Evolutionary conservation across 2,797 vertebrate species (phyloP).

Genomic region (Lophotriccus pileatus): DNA sequence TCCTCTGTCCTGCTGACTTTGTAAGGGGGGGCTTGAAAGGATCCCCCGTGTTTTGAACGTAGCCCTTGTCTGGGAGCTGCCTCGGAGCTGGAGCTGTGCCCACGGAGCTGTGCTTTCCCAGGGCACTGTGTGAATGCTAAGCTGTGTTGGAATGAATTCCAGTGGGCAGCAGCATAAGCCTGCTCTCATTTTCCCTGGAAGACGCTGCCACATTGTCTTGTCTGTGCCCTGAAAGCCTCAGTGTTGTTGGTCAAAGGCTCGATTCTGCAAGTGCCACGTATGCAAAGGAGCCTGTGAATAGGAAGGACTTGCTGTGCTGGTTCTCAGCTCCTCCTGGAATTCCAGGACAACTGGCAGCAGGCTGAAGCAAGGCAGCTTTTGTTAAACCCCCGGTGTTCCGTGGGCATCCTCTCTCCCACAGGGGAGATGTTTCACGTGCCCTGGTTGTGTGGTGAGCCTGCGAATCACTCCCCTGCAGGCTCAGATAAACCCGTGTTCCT

Average conservation of each 20-base stretch:
- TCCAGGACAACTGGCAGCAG: not conserved
- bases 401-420: not conserved
- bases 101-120: conserved; percentile 1
- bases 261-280: conserved; percentile 26
- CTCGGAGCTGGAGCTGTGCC: conserved; percentile 42
- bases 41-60: not conserved
- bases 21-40: not conserved
- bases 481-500: accelerated
- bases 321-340: conserved; percentile 17
- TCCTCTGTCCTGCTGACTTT: not conserved
- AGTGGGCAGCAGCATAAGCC: conserved; percentile 40
- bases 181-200: conserved; percentile 52
- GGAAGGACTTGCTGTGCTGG: not conserved
- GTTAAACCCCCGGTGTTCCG: not conserved
- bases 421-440: not conserved
- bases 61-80: conserved; percentile 14
- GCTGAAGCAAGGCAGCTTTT: not conserved
- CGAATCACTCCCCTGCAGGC: not conserved
- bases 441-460: not conserved
- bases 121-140: conserved; percentile 30
- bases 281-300: conserved; percentile 16
- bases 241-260: conserved; percentile 50
- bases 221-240: conserved; percentile 50
- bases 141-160: conserved; percentile 25
- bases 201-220: conserved; percentile 56